Percentiles rank a stretch among this genome's conserved stretches.
Evolutionary conservation across 2,113 vertebrate genomes (phyloP).

Genomic region (Orcinus orca): DNA sequence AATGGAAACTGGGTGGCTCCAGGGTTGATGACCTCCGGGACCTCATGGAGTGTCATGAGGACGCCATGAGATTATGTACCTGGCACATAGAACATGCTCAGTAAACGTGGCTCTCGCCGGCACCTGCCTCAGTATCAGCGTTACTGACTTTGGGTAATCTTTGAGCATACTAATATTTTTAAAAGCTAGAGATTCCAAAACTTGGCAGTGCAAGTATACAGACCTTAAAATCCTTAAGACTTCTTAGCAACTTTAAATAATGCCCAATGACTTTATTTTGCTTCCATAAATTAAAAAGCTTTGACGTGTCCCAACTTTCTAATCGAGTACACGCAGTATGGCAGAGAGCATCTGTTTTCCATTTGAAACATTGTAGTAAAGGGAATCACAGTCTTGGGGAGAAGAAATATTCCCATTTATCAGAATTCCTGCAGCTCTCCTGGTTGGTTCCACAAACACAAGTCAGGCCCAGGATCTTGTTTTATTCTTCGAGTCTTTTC

Average conservation of each 20-base stretch:
- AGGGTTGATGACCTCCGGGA: background rate
- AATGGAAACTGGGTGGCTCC: background rate
- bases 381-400: background rate
- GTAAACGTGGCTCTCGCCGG: background rate
- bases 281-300: background rate
- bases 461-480: background rate
- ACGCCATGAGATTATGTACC: too few species aligned
- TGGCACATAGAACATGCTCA: background rate
- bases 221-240: background rate
- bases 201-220: background rate
- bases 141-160: background rate
- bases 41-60: background rate
- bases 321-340: background rate
- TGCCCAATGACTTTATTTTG: background rate
- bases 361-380: background rate
- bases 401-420: background rate
- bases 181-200: conserved; percentile 3
- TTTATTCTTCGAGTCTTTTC: background rate
- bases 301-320: background rate
- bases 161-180: background rate
- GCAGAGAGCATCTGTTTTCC: background rate
- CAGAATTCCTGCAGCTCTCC: background rate
- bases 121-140: background rate
- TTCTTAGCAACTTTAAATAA: background rate
- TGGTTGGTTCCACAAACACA: background rate